Percentiles rank a stretch among this genome's conserved stretches.
Conservation (phyloP, 2,113 vertebrate genomes). For the Hoplias malabaricus region DNA sequence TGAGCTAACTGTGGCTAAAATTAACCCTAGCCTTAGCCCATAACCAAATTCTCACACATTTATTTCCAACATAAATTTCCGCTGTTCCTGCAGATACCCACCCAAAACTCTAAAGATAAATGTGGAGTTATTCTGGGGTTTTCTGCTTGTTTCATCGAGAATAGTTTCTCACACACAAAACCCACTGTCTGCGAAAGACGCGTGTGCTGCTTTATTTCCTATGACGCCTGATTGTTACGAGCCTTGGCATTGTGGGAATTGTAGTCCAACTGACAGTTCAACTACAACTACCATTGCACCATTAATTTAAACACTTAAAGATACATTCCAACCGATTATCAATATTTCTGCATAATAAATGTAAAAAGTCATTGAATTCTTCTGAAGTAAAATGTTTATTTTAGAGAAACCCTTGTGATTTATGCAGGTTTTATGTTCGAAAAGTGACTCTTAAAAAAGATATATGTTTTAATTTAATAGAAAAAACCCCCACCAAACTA, state of each 20-base stretch:
- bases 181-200: neutral
- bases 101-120: slow-evolving; percentile 20
- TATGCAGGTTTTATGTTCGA: too few relatives aligned
- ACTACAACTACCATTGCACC: neutral
- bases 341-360: too few relatives aligned
- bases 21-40: neutral
- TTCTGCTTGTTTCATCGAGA: slow-evolving; percentile 38
- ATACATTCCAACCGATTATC: too few relatives aligned
- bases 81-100: neutral
- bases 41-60: neutral
- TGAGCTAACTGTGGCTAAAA: neutral
- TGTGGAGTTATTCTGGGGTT: neutral
- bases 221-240: neutral
- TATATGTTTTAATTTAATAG: too few relatives aligned
- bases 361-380: too few relatives aligned
- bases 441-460: too few relatives aligned
- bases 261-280: neutral
- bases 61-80: neutral
- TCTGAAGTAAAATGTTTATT: too few relatives aligned
- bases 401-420: too few relatives aligned
- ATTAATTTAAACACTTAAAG: too few relatives aligned
- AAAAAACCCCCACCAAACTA: too few relatives aligned
- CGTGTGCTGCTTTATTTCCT: neutral
- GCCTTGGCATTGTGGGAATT: slow-evolving; percentile 13
- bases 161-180: neutral